Evolutionary conservation across 2,113 vertebrate genomes (phyloP), one percentile per base, ranked within the genome.

Genomic region (Brachypodius melanocephalos): DNA sequence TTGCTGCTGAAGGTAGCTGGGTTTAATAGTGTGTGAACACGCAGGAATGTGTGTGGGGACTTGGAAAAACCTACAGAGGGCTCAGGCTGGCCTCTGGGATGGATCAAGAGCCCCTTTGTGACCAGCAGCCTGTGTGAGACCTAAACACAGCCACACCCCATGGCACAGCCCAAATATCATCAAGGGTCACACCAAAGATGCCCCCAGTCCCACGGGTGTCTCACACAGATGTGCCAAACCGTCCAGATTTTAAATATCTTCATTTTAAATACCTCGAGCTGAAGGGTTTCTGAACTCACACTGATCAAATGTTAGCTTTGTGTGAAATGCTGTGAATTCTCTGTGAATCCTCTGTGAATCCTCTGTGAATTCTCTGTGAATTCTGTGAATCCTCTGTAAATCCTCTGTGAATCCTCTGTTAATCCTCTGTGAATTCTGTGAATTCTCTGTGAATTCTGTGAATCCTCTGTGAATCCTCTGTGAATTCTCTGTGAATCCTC

Each of bases 191-290:
- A 42, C 16, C 69, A 73, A 25, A 18, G 45, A 62, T 28, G 16
- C 18, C 68, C 65, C 55, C 34, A 18, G 4, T 19, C 36, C 28
- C 2, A 4, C 2, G 9, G 20, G 2, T 43, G 3, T 38, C 73
- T 34, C 45, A 55, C 7, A 9, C 19, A 72, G 25, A 36, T 22
- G 45, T 17, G 7, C 65, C 68, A 87, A 38, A 9, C 38, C 4
- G 6, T 3, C 2, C n/a, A 55, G 29, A 2, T 18, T 65, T 43
- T 4, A 8, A 10, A 1, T 13, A 2, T 38, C n/a, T 38, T 61
- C 20, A 2, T 69, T 81, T 69, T 6, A 31, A 29, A 3, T 4
- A 2, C 40, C 18, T 42, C 26, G 16, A 69, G 12, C 12, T 20
- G 59, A 42, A 69, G 36, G 12, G n/a, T 69, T 52, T 13, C 14